Conservation (phyloP, 1,140 invertebrate species). For the Psix sp. region DNA sequence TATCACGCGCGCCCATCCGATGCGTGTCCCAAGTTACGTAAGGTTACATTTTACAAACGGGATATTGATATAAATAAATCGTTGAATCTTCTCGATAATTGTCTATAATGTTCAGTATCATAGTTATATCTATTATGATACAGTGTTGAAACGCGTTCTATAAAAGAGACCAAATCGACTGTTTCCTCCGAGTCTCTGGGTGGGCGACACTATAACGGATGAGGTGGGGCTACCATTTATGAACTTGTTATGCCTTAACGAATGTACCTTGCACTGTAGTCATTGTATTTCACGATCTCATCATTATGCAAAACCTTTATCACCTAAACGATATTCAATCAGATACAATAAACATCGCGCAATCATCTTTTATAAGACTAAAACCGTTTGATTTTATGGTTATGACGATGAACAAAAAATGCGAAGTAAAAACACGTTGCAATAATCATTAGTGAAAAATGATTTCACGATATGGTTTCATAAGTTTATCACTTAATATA, state of each 20-base stretch:
- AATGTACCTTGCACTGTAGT: slow-evolving; percentile 51
- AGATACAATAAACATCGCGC: slow-evolving; percentile 18
- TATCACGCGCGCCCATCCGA: slow-evolving; percentile 45
- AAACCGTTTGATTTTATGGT: background rate
- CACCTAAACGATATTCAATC: slow-evolving; percentile 33
- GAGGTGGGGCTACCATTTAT: slow-evolving; percentile 70
- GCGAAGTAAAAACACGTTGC: too few species aligned
- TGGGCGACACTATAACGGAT: slow-evolving; percentile 67
- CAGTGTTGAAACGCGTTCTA: slow-evolving; percentile 39
- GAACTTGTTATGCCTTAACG: slow-evolving; percentile 67
- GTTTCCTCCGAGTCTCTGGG: slow-evolving; percentile 64
- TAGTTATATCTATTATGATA: slow-evolving; percentile 52
- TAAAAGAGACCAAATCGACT: slow-evolving; percentile 66
- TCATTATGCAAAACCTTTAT: slow-evolving; percentile 44
- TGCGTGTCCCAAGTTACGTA: slow-evolving; percentile 22
- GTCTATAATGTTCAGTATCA: slow-evolving; percentile 53
- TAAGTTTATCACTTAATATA: too few species aligned
- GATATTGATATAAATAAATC: slow-evolving; percentile 42
- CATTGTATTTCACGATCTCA: slow-evolving; percentile 52
- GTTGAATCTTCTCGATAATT: slow-evolving; percentile 58
- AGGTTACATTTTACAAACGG: slow-evolving; percentile 11
- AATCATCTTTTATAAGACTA: slow-evolving; percentile 13
- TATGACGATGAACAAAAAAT: too few species aligned
- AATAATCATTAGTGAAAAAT: too few species aligned
- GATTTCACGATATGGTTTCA: too few species aligned